These are phyloP conservation scores for Microcebus jonahi DNA, from an alignment of 2,113 vertebrate species.

Conservation along the genomic window DNA sequence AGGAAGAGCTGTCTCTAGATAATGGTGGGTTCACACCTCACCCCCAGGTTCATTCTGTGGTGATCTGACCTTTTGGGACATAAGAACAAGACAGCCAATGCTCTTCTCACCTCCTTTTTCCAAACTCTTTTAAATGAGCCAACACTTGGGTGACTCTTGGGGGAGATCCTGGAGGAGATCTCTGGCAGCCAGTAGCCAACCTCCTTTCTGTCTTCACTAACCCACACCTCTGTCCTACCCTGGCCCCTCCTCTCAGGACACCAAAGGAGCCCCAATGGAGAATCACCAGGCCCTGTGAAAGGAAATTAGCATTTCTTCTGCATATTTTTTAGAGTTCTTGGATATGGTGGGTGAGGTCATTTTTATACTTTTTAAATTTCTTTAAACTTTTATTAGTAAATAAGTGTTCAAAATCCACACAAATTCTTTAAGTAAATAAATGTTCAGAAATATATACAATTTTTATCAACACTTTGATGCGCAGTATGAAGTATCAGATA, in stretches of 20 bases:
- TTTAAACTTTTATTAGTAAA: neutral
- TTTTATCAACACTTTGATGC: neutral
- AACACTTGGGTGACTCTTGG: neutral
- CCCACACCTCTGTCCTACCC: neutral
- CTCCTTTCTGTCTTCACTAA: neutral
- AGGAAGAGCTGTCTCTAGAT: constrained; percentile 21
- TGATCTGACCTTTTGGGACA: constrained; percentile 70
- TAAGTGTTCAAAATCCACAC: neutral
- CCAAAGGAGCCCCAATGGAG: neutral
- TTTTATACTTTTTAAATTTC: neutral
- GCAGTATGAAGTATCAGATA: neutral
- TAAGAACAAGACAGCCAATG: neutral
- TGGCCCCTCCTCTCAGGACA: neutral
- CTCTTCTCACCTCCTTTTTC: constrained; percentile 20
- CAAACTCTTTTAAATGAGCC: neutral
- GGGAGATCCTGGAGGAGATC: neutral
- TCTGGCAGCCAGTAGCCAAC: neutral
- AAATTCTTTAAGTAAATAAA: neutral
- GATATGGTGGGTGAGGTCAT: too few relatives aligned
- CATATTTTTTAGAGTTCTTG: neutral
- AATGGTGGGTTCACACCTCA: neutral
- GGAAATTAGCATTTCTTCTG: neutral
- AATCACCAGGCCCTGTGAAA: neutral
- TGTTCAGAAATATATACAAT: neutral
- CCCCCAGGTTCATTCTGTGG: constrained; percentile 42